Evolutionary conservation across 1,140 invertebrate genomes (phyloP), one percentile per base, ranked within the genome.

Genomic region (Trichomalopsis sarcophagae): DNA sequence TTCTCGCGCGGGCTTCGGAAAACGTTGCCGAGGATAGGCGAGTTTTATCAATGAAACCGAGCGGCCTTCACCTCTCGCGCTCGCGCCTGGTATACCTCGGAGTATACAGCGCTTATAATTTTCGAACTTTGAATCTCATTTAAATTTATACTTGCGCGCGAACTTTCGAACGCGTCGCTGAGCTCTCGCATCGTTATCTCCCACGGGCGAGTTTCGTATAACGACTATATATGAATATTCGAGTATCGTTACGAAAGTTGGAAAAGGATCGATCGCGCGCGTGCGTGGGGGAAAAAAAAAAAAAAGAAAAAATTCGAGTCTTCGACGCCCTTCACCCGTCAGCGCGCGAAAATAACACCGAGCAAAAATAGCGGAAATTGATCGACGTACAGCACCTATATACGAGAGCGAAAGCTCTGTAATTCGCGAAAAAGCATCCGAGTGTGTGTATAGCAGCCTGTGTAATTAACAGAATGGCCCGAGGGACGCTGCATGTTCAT

Each of bases 401-500:
- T n/a, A 62, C 55, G 55, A 21, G 55, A 4, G 55, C 17, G 17
- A 17, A 62, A 62, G 55, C 55, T 62, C 17, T 55, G 50, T 55
- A 55, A 55, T 55, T 55, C 50, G 50, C 50, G 14, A 55, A 36
- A 62, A 62, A 4, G 4, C 55, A 21, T n/a, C n/a, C n/a, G n/a
- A n/a, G n/a, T n/a, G n/a, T n/a, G n/a, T n/a, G 6, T 21, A 62
- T 62, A 44, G 5, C 17, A 62, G 17, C 17, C 55, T n/a, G 55
- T 93, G 55, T 89, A 95, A 95, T 94, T 87, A 91, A 3, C 27
- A 85, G 84, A 86, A n/a, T 86, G 85, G 85, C 81, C 85, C 11
- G 81, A 95, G 69, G 96, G 96, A 75, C 95, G 95, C 14, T 97
- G 97, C 91, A 90, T 97, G 27, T 96, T 95, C 80, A 94, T 94